Percentiles rank a stretch among this genome's conserved stretches.
These are phyloP conservation scores for Cherax destructor DNA, from an alignment of 1,140 invertebrate species.

Conservation along the genomic window DNA sequence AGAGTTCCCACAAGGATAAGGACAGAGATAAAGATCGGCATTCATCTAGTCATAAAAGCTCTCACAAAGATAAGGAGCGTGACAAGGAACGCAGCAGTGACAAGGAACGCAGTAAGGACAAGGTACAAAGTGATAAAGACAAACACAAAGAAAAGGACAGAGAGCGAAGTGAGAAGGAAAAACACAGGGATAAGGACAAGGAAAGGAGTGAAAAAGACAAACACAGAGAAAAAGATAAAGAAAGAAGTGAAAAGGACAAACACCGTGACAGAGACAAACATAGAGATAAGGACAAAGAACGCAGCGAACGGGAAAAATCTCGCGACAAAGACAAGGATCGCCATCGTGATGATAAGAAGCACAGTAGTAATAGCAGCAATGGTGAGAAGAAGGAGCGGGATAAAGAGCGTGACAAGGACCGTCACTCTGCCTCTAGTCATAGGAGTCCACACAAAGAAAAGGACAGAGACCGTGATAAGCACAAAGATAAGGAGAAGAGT, in stretches of 20 bases:
- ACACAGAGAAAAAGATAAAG: conserved; percentile 78
- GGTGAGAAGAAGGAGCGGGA: conserved; percentile 66
- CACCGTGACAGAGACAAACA: conserved; percentile 76
- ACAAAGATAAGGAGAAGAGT: conserved; percentile 72
- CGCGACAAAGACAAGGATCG: conserved; percentile 73
- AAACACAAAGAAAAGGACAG: conserved; percentile 72
- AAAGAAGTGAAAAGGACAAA: conserved; percentile 77
- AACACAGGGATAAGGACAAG: conserved; percentile 65
- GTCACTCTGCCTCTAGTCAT: conserved; percentile 68
- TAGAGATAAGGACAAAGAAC: conserved; percentile 76
- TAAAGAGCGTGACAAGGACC: conserved; percentile 70
- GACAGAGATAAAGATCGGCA: conserved; percentile 74
- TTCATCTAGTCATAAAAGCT: conserved; percentile 67
- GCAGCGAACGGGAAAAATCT: conserved; percentile 71
- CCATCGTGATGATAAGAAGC: conserved; percentile 75
- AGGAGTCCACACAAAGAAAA: conserved; percentile 73
- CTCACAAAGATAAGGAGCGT: conserved; percentile 75
- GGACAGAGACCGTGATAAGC: conserved; percentile 71
- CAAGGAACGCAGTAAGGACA: conserved; percentile 73
- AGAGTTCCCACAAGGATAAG: conserved; percentile 69
- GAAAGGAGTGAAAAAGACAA: conserved; percentile 71
- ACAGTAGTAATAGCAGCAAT: conserved; percentile 71
- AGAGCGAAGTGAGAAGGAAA: conserved; percentile 64
- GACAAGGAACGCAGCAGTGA: conserved; percentile 73
- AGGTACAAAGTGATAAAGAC: conserved; percentile 75